A percentile compares a stretch with the other conserved stretches of the same genome.
Conservation (phyloP, 1,140 invertebrate genomes). For the Calephelis virginiensis region DNA sequence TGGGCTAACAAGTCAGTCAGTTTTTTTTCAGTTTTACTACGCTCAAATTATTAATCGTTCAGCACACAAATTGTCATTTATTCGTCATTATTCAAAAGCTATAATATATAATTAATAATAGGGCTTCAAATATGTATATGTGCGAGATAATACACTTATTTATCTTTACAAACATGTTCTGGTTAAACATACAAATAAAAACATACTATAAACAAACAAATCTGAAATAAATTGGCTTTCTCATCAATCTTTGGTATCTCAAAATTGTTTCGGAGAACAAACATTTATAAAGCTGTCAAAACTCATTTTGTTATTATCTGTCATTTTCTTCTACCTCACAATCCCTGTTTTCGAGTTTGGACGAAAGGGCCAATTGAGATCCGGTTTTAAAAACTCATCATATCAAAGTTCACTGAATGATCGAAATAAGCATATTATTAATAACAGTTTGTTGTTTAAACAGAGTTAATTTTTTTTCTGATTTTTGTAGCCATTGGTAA, state of each 20-base stretch:
- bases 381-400: constrained; percentile 8
- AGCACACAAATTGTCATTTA: too few relatives aligned
- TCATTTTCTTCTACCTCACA: constrained; percentile 6
- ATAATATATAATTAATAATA: too few relatives aligned
- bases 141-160: too few relatives aligned
- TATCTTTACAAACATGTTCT: too few relatives aligned
- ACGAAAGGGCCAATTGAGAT: not conserved
- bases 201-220: constrained; percentile 13
- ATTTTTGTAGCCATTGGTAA: too few relatives aligned
- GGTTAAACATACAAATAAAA: not conserved
- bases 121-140: too few relatives aligned
- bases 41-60: too few relatives aligned
- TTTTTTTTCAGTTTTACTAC: too few relatives aligned
- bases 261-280: constrained; percentile 14
- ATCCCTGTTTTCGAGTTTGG: not conserved
- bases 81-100: too few relatives aligned
- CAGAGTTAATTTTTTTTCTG: not conserved
- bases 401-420: not conserved
- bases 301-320: constrained; percentile 17
- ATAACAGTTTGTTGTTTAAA: not conserved
- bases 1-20: too few relatives aligned
- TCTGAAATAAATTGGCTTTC: constrained; percentile 6
- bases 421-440: not conserved
- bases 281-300: constrained; percentile 16
- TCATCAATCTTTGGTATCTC: constrained; percentile 1